These are phyloP conservation scores for Samia ricini DNA, from an alignment of 1,140 invertebrate species.

Conservation along the genomic window DNA sequence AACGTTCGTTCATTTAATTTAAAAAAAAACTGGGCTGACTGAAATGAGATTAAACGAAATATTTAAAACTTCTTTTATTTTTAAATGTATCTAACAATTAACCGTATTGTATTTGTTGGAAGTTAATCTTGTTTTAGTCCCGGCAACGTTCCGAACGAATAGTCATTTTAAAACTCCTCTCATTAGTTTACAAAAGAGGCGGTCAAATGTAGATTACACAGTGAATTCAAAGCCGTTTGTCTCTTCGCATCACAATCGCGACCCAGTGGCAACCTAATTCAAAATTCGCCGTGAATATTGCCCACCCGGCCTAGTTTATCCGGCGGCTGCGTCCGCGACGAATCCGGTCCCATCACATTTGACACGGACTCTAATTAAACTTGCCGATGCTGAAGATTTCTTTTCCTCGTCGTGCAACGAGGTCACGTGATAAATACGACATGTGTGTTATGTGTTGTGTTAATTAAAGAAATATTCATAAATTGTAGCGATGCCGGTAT, in stretches of 20 bases:
- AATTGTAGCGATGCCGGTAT: no score
- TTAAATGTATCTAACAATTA: no score
- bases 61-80: neutral
- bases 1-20: neutral
- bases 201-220: neutral
- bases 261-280: constrained; percentile 17
- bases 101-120: neutral
- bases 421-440: neutral
- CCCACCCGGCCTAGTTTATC: constrained; percentile 23
- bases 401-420: constrained; percentile 14
- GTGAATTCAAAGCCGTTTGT: neutral
- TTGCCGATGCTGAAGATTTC: constrained; percentile 9
- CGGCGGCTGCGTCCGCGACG: constrained; percentile 23
- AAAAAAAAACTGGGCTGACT: neutral
- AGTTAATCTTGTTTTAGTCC: neutral
- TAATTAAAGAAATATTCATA: no score
- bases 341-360: constrained; percentile 30
- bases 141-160: neutral
- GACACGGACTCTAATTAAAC: constrained; percentile 38
- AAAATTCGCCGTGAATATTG: constrained; percentile 19
- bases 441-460: neutral
- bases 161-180: constrained; percentile 7
- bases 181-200: neutral
- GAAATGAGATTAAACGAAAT: neutral
- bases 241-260: constrained; percentile 18